Evolutionary conservation across 2,888 invertebrate species (phyloP).

Genomic region (Steromphala cineraria): DNA sequence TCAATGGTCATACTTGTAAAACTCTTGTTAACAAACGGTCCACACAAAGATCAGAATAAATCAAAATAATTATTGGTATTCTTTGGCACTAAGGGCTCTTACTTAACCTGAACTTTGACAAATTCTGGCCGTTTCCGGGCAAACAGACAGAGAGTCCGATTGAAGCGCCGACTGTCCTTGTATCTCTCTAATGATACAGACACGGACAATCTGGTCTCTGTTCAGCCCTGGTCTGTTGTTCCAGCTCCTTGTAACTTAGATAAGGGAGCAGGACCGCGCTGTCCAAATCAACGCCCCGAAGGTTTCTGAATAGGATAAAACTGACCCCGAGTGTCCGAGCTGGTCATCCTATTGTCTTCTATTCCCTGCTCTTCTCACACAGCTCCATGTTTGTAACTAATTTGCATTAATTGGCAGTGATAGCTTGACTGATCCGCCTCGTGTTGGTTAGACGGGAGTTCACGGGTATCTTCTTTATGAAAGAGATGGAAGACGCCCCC

Average conservation of each 20-base stretch:
- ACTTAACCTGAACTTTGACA: background rate
- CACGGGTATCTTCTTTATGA: no score
- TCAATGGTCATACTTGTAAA: no score
- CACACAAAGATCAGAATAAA: no score
- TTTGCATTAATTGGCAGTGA: constrained; percentile 8
- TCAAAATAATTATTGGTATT: no score
- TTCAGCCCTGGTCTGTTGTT: no score
- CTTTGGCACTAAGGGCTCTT: no score
- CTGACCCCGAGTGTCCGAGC: background rate
- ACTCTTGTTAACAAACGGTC: no score
- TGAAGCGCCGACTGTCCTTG: background rate
- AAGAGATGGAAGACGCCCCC: no score
- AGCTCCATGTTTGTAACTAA: constrained; percentile 7
- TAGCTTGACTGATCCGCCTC: background rate
- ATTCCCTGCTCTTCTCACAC: background rate
- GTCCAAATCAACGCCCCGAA: constrained; percentile 8
- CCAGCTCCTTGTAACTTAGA: no score
- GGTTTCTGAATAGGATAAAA: background rate
- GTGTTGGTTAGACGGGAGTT: background rate
- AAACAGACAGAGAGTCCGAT: background rate
- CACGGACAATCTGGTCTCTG: no score
- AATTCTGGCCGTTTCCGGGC: background rate
- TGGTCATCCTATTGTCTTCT: background rate
- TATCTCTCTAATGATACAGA: background rate
- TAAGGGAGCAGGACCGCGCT: background rate